Evolutionary conservation across 2,113 vertebrate genomes (phyloP).

Genomic region (Thamnaconus septentrionalis): DNA sequence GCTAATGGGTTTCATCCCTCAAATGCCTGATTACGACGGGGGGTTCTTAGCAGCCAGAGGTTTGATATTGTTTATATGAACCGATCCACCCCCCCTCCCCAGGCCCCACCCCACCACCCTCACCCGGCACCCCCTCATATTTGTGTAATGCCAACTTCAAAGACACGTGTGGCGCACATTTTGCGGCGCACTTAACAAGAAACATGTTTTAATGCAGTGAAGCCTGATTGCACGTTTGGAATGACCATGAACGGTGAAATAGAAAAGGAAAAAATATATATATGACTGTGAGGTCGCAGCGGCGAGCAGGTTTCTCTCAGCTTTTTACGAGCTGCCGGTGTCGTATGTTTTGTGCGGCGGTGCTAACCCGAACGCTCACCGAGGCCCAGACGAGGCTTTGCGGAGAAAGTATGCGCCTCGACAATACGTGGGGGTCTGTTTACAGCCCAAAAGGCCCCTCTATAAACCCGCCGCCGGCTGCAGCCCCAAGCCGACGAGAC

Average conservation of each 20-base stretch:
- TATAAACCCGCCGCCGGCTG: slow-evolving; percentile 47
- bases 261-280: slow-evolving; percentile 38
- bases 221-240: neutral
- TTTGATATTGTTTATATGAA: slow-evolving; percentile 65
- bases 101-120: too few relatives aligned
- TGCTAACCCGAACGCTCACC: slow-evolving; percentile 54
- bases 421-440: slow-evolving; percentile 71
- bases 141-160: slow-evolving; percentile 55
- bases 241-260: neutral
- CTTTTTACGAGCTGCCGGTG: slow-evolving; percentile 60
- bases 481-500: slow-evolving; percentile 14
- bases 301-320: slow-evolving; percentile 57
- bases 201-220: slow-evolving; percentile 41
- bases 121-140: slow-evolving; percentile 16
- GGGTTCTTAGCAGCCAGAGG: slow-evolving; percentile 48
- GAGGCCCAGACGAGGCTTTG: slow-evolving; percentile 49
- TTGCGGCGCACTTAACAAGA: slow-evolving; percentile 45
- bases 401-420: slow-evolving; percentile 57
- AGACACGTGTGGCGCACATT: slow-evolving; percentile 49
- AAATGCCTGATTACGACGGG: slow-evolving; percentile 56
- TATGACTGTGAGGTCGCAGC: slow-evolving; percentile 45
- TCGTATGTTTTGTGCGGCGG: slow-evolving; percentile 62
- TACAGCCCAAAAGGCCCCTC: slow-evolving; percentile 58
- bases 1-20: slow-evolving; percentile 62
- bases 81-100: slow-evolving; percentile 29